A percentile compares a stretch with the other conserved stretches of the same genome.
Evolutionary conservation across 1,140 invertebrate species (phyloP).

Genomic region (Diuraphis noxia): DNA sequence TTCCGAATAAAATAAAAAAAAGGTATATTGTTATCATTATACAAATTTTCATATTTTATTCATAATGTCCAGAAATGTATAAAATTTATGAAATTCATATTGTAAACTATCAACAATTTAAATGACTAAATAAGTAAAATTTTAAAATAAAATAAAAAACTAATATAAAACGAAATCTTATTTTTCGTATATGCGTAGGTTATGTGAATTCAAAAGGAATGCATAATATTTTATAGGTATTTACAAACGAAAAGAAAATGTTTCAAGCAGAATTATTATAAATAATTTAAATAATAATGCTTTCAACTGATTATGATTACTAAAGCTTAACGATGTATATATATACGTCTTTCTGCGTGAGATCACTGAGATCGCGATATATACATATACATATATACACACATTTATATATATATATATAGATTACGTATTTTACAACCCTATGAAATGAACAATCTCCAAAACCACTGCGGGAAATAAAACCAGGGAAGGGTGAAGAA

Average conservation of each 20-base stretch:
- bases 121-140: background rate
- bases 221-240: background rate
- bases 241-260: background rate
- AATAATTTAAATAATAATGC: background rate
- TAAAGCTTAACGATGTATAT: background rate
- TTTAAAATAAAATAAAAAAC: background rate
- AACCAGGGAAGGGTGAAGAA: background rate
- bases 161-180: background rate
- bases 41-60: no score
- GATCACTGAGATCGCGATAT: background rate
- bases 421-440: background rate
- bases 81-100: no score
- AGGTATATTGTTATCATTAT: no score
- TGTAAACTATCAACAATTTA: background rate
- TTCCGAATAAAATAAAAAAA: no score
- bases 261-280: background rate
- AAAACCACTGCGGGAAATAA: background rate
- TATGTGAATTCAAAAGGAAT: background rate
- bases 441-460: constrained; percentile 8
- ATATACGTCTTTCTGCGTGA: background rate
- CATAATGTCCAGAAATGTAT: background rate
- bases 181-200: background rate
- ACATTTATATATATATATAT: background rate
- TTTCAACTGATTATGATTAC: background rate
- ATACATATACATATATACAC: background rate